These are phyloP conservation scores for Hydropotes inermis DNA, from an alignment of 2,113 vertebrate genomes.

Conservation along the genomic window DNA sequence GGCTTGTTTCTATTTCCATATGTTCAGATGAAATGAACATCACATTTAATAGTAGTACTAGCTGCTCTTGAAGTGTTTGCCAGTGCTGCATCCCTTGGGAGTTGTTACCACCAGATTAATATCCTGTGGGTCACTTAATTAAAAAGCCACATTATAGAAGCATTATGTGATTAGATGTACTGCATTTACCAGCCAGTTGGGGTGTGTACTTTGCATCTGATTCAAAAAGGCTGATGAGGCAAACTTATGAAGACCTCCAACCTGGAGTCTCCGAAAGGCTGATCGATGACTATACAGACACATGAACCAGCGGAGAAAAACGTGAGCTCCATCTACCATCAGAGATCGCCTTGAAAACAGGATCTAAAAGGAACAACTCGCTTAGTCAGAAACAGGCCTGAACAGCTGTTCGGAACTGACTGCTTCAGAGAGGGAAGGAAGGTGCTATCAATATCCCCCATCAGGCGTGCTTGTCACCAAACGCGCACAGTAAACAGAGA, in stretches of 20 bases:
- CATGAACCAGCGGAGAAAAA: background rate
- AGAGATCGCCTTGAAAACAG: background rate
- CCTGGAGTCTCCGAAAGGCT: constrained; percentile 39
- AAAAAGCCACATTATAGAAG: constrained; percentile 71
- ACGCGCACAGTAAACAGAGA: background rate
- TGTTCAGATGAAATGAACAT: constrained; percentile 78
- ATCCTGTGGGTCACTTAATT: constrained; percentile 78
- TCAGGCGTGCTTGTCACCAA: background rate
- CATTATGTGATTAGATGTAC: constrained; percentile 67
- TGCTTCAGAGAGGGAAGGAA: background rate
- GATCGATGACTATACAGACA: background rate
- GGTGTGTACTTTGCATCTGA: constrained; percentile 45
- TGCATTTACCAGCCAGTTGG: constrained; percentile 54
- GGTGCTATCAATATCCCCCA: background rate
- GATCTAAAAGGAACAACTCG: background rate
- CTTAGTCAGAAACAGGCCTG: constrained; percentile 16
- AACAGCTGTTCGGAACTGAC: background rate
- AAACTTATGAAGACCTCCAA: constrained; percentile 64
- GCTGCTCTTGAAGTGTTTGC: constrained; percentile 74
- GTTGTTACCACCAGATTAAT: constrained; percentile 79
- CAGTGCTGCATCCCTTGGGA: constrained; percentile 68
- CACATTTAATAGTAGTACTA: constrained; percentile 67
- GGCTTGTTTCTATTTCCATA: constrained; percentile 80
- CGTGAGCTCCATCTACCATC: background rate
- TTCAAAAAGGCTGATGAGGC: constrained; percentile 45